Evolutionary conservation across 2,113 vertebrate genomes (phyloP), one percentile per base, ranked within the genome.

Genomic region (Thryonomys swinderianus): DNA sequence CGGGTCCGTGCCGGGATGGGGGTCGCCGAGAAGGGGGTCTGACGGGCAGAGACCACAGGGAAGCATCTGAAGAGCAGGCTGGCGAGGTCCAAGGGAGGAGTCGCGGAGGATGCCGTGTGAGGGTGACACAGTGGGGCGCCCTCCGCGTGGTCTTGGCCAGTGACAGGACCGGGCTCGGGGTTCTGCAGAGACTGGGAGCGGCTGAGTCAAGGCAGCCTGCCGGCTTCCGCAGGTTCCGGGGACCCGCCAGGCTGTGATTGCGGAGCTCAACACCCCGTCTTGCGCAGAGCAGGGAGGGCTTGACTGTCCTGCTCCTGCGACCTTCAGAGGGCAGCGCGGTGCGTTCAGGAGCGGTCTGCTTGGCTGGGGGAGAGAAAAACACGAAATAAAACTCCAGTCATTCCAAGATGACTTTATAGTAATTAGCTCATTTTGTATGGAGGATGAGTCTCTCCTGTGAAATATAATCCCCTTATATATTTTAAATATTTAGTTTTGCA

Each of bases 61-160:
- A 48, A 13, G 12, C 2, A 0, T 59, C n/a, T n/a, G 32, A 11
- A 30, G 55, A 21, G 45, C 9, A 16, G 4, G 2, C 7, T 48
- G 20, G 7, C 17, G 45, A 78, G 27, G 2, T 12, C 59, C 20
- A 25, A 71, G 93, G 55, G 23, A 37, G 53, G 11, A 25, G 2
- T 20, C 13, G 9, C 0, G 17, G 30, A 23, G 37, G n/a, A 51
- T 32, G 37, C 1, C 13, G 0, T 7, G 3, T 6, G 32, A n/a
- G 80, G 2, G 23, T 23, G 40, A 32, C 51, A 16, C 0, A 0
- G 34, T 2, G 6, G 13, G 42, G 9, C 9, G 7, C 10, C 64
- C 3, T 16, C 7, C 23, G 16, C 30, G 3, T 3, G 23, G 5
- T 42, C 71, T 67, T 51, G 3, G 73, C 3, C 40, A 76, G 21